A percentile compares a stretch with the other conserved stretches of the same genome.
Conservation (phyloP, 2,113 vertebrate genomes). For the Sorex araneus region DNA sequence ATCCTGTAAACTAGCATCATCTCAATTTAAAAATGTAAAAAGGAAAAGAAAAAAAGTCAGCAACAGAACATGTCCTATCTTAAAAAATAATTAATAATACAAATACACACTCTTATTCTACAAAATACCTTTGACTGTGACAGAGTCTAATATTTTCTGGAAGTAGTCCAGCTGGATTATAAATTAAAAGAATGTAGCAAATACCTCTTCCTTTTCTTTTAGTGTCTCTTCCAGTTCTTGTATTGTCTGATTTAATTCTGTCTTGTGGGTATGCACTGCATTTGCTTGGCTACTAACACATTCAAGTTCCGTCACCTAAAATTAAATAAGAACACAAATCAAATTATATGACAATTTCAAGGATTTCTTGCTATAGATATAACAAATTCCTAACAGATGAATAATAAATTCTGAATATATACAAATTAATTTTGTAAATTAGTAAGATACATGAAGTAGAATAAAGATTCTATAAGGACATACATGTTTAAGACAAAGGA, state of each 20-base stretch:
- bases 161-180: background rate
- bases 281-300: slow-evolving; percentile 98
- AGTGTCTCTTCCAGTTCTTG: slow-evolving; percentile 95
- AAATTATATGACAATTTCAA: slow-evolving; percentile 45
- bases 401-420: background rate
- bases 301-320: slow-evolving; percentile 98
- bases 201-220: slow-evolving; percentile 97
- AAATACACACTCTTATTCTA: background rate
- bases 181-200: slow-evolving; percentile 55
- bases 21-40: no score
- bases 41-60: no score
- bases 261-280: slow-evolving; percentile 98
- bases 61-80: no score
- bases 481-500: background rate
- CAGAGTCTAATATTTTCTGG: background rate
- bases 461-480: slow-evolving; percentile 45
- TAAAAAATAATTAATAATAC: background rate
- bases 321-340: slow-evolving; percentile 56
- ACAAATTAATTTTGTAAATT: slow-evolving; percentile 61
- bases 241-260: slow-evolving; percentile 98
- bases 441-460: slow-evolving; percentile 8
- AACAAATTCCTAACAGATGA: background rate
- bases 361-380: slow-evolving; percentile 47
- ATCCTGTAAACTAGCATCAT: no score
- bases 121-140: background rate